phyloP scores from a whole-genome alignment of 2,888 invertebrate species.

The Drosophila parthenogenetica region DNA sequence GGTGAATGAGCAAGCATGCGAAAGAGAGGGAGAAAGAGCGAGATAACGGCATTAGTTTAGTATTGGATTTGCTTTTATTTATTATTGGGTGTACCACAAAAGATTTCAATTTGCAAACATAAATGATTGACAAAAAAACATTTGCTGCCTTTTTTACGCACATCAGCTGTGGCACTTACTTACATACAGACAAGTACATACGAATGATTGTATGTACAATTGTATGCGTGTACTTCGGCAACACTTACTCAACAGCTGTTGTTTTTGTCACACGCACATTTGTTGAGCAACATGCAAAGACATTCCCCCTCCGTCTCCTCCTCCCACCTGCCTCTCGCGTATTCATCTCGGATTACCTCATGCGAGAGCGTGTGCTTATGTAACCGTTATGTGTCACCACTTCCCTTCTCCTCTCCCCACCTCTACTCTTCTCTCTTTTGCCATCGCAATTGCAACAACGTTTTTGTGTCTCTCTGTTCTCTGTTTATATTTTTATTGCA shows the following conservation, averaged over 20 bases:
- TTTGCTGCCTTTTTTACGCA: slow-evolving; percentile 1
- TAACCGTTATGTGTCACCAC: slow-evolving; percentile 57
- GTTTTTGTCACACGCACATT: slow-evolving; percentile 42
- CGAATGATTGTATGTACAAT: not conserved
- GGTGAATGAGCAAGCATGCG: slow-evolving; percentile 12
- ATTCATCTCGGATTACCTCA: slow-evolving; percentile 63
- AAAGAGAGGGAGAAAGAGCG: slow-evolving; percentile 6
- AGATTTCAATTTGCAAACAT: slow-evolving; percentile 42
- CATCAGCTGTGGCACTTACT: slow-evolving; percentile 44
- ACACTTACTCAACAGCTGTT: slow-evolving; percentile 57
- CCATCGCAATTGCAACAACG: slow-evolving; percentile 41
- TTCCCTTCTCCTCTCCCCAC: no score
- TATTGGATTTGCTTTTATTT: slow-evolving; percentile 54
- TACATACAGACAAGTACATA: not conserved
- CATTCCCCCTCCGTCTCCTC: slow-evolving; percentile 5
- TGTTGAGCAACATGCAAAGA: slow-evolving; percentile 38
- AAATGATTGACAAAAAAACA: slow-evolving; percentile 32
- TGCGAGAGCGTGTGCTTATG: slow-evolving; percentile 50
- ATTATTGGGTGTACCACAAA: slow-evolving; percentile 38
- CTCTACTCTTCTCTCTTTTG: slow-evolving; percentile 2
- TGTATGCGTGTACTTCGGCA: not conserved
- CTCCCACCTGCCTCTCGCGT: slow-evolving; percentile 1
- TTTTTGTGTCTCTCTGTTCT: slow-evolving; percentile 36
- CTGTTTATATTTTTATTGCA: slow-evolving; percentile 72
- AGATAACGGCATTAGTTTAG: slow-evolving; percentile 28